Conservation (phyloP, 2,113 vertebrate species). For the Proterorhinus semilunaris region DNA sequence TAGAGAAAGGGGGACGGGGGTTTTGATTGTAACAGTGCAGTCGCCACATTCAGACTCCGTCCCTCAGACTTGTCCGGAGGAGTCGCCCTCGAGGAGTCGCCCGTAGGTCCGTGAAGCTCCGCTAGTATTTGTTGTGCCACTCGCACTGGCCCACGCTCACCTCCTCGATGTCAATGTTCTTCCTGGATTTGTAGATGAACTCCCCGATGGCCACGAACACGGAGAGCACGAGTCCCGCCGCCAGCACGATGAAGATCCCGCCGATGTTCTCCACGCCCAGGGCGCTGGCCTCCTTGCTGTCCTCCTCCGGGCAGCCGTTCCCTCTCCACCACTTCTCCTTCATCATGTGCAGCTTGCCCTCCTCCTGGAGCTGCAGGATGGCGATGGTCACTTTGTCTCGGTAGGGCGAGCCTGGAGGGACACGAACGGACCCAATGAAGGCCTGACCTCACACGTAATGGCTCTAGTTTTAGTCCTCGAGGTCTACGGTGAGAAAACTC, state of each 20-base stretch:
- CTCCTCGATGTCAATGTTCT: constrained; percentile 92
- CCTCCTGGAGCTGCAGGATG: constrained; percentile 96
- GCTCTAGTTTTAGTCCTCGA: no score
- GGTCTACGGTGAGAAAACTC: no score
- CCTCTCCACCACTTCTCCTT: constrained; percentile 99
- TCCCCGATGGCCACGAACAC: constrained; percentile 98
- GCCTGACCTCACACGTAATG: no score
- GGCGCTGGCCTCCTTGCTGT: constrained; percentile 94
- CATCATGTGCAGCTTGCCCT: constrained; percentile 97
- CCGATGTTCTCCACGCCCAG: constrained; percentile 97
- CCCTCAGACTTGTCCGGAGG: not conserved
- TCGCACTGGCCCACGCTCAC: constrained; percentile 82
- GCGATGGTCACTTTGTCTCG: constrained; percentile 97
- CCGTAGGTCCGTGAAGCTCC: constrained; percentile 21
- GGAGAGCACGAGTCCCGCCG: constrained; percentile 93
- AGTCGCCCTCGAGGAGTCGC: constrained; percentile 31
- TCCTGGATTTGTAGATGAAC: constrained; percentile 94
- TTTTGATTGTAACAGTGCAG: constrained; percentile 66
- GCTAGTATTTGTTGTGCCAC: constrained; percentile 78
- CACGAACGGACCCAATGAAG: no score
- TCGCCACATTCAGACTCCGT: constrained; percentile 45
- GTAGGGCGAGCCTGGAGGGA: constrained; percentile 87
- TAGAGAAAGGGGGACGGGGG: not conserved
- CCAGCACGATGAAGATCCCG: constrained; percentile 96
- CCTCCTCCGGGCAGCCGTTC: constrained; percentile 94